These are phyloP conservation scores for Pangasius djambal DNA, from an alignment of 2,797 vertebrate genomes.

Conservation along the genomic window DNA sequence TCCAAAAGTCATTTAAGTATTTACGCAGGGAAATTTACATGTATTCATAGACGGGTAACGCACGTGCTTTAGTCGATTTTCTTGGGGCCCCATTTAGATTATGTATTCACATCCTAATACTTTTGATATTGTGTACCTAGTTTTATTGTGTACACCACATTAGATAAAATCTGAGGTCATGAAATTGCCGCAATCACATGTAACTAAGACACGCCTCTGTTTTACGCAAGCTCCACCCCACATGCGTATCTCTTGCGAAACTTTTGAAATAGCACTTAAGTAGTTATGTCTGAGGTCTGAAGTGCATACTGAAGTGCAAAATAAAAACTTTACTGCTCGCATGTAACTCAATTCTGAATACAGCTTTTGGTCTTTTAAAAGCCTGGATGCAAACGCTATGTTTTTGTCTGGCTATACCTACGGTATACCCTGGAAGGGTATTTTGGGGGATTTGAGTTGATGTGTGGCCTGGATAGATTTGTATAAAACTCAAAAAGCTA, in stretches of 20 bases:
- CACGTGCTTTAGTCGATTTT: neutral
- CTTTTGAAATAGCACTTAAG: neutral
- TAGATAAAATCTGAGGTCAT: neutral
- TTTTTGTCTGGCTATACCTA: slow-evolving; percentile 22
- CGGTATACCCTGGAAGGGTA: slow-evolving; percentile 37
- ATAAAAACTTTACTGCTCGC: neutral
- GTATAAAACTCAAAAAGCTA: neutral
- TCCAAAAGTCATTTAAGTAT: neutral
- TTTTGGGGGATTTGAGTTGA: neutral
- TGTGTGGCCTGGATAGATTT: slow-evolving; percentile 13
- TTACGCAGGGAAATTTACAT: neutral
- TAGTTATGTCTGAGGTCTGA: neutral
- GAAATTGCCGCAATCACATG: neutral
- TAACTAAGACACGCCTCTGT: neutral
- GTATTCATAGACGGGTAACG: neutral
- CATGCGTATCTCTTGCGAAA: neutral
- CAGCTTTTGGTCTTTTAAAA: neutral
- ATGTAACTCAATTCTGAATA: neutral
- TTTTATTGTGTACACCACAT: neutral
- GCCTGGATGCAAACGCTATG: neutral
- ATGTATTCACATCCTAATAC: neutral
- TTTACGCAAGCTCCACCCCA: neutral
- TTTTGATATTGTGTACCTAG: neutral
- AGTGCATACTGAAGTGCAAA: neutral
- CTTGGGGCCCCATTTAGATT: neutral